Evolutionary conservation across 2,888 invertebrate genomes (phyloP), one percentile per base, ranked within the genome.

Genomic region (Julus scandinavius): DNA sequence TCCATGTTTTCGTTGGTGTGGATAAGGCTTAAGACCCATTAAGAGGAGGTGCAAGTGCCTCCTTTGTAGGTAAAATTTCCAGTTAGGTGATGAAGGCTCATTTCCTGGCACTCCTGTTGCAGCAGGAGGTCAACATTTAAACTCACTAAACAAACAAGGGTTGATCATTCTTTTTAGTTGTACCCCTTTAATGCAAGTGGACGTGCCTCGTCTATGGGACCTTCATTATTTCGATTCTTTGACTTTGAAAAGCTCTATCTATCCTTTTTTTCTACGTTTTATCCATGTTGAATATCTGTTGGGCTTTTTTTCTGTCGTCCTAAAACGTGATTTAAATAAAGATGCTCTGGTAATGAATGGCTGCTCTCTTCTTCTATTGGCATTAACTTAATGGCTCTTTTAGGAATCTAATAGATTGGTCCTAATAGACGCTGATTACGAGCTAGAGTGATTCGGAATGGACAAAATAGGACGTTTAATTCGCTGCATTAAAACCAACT

Each of bases 371-470:
- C 29, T 29, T 85, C 38, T 41, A 38, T 20, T 17, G 6, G 20
- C 85, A 40, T 38, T n/a, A n/a, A n/a, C n/a, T 6, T 85, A 85
- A 85, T 45, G 85, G 85, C 38, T 38, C 85, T 85, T 40, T 45
- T n/a, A 20, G 40, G 85, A 41, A 38, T 85, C 45, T 85, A 45
- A 45, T 85, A 40, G 85, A 85, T 85, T 85, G 85, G n/a, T 85
- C 85, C 85, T 85, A 85, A 85, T 85, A 45, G 85, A 85, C 85
- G 45, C 85, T 85, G 85, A 85, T 85, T 85, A 85, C 85, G 17
- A 17, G n/a, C n/a, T 63, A 29, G 63, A 63, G 63, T 63, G 63
- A 63, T 63, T 63, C 63, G 3, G n/a, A 63, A 63, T 63, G 63
- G 85, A 41, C 20, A 84, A 40, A 41, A 84, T 40, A 29, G 29